A percentile compares a stretch with the other conserved stretches of the same genome.
phyloP scores from a whole-genome alignment of 2,888 invertebrate genomes.

The Hyposoter didymator region DNA sequence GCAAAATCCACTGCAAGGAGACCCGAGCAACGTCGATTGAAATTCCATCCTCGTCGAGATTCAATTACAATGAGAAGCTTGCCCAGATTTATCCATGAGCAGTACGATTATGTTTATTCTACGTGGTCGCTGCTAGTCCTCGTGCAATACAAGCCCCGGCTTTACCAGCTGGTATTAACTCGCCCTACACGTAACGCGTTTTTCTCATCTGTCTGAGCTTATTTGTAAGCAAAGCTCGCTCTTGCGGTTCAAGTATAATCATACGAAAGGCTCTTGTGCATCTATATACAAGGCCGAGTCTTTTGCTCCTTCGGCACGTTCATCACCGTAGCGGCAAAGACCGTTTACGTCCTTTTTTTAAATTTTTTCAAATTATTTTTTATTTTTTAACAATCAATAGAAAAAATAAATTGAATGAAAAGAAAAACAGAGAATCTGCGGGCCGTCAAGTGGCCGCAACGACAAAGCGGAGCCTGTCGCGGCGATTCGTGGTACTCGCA shows the following conservation, averaged over 20 bases:
- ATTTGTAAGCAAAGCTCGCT: slow-evolving; percentile 60
- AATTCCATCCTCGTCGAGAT: slow-evolving; percentile 75
- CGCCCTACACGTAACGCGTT: slow-evolving; percentile 60
- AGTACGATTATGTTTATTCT: slow-evolving; percentile 38
- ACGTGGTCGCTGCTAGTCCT: slow-evolving; percentile 45
- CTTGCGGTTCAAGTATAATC: slow-evolving; percentile 20
- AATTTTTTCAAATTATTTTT: too few species aligned
- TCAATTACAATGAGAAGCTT: slow-evolving; percentile 75
- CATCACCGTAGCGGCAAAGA: not conserved
- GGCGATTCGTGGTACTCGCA: not conserved
- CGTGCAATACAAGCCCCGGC: slow-evolving; percentile 15
- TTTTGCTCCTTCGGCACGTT: not conserved
- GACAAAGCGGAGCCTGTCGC: slow-evolving; percentile 28
- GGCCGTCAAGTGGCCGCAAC: slow-evolving; percentile 34
- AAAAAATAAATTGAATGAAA: slow-evolving; percentile 1
- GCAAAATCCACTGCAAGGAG: slow-evolving; percentile 11
- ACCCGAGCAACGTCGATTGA: slow-evolving; percentile 65
- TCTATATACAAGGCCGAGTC: not conserved
- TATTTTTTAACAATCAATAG: slow-evolving; percentile 6
- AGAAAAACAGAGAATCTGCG: slow-evolving; percentile 24
- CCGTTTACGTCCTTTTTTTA: slow-evolving; percentile 43
- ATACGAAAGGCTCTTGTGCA: slow-evolving; percentile 7
- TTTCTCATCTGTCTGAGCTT: slow-evolving; percentile 59
- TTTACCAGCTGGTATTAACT: slow-evolving; percentile 47
- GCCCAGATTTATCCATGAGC: slow-evolving; percentile 54